A percentile compares a stretch with the other conserved stretches of the same genome.
phyloP scores from a whole-genome alignment of 1,140 invertebrate species.

The Drosophila ohnishii region DNA sequence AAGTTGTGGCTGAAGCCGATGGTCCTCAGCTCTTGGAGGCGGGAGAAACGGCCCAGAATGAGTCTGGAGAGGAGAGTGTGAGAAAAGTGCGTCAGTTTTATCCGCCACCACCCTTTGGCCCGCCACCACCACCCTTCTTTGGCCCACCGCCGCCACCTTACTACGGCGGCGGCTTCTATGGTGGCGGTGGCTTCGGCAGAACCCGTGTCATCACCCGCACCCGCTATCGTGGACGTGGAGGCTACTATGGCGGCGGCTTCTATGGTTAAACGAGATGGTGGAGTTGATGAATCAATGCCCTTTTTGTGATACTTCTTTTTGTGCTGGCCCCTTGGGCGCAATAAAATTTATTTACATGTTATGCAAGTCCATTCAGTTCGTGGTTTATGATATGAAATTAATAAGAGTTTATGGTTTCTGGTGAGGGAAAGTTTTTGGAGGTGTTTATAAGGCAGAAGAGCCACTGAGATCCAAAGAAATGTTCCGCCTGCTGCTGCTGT shows the following conservation, averaged over 20 bases:
- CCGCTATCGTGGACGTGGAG: conserved; percentile 58
- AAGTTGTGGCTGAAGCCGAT: not conserved
- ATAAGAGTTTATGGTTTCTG: conserved; percentile 10
- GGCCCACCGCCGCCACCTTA: conserved; percentile 60
- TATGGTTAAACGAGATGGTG: conserved; percentile 55
- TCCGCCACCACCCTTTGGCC: conserved; percentile 45
- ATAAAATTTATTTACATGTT: conserved; percentile 46
- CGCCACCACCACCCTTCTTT: conserved; percentile 60
- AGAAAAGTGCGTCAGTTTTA: conserved; percentile 71
- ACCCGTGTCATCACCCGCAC: conserved; percentile 72
- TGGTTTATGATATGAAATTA: conserved; percentile 3
- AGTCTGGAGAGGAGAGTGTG: conserved; percentile 32
- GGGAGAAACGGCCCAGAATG: conserved; percentile 40
- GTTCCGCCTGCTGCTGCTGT: conserved; percentile 44
- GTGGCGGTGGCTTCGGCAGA: conserved; percentile 61
- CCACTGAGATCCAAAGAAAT: conserved; percentile 18
- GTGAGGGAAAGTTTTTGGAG: conserved; percentile 36
- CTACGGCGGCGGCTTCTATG: conserved; percentile 53
- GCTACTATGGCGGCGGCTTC: conserved; percentile 67
- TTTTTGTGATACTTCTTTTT: conserved; percentile 67
- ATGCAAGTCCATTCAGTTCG: conserved; percentile 22
- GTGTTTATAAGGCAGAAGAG: conserved; percentile 12
- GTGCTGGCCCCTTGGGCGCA: conserved; percentile 14
- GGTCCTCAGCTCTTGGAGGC: conserved; percentile 25
- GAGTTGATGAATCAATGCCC: not conserved